Conservation (phyloP, 2,888 invertebrate species). For the Nemotelus pantherinus region DNA sequence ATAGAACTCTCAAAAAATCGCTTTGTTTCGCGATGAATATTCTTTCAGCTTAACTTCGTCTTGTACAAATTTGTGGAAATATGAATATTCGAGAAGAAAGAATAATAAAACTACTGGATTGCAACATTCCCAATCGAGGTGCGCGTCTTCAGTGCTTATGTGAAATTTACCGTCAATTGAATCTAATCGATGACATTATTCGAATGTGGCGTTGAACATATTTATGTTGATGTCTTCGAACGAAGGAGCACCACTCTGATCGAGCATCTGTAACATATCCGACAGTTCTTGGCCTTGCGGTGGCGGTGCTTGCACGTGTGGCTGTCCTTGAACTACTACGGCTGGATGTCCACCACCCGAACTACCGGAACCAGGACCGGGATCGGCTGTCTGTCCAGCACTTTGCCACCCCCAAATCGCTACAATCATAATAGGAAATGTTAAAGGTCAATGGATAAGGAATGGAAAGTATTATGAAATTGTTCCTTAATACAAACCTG, state of each 20-base stretch:
- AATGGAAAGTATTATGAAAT: neutral
- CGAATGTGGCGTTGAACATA: constrained; percentile 88
- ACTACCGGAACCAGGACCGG: constrained; percentile 66
- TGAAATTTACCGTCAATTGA: neutral
- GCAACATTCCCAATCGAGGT: constrained; percentile 26
- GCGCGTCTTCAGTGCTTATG: neutral
- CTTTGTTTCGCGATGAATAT: too few species aligned
- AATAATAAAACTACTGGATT: neutral
- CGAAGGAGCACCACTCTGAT: constrained; percentile 82
- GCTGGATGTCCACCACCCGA: constrained; percentile 63
- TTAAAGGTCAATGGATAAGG: neutral
- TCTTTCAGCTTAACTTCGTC: too few species aligned
- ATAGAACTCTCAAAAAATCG: too few species aligned
- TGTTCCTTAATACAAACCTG: constrained; percentile 47
- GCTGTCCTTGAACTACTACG: constrained; percentile 62
- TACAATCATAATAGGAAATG: constrained; percentile 54
- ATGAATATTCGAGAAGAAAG: too few species aligned
- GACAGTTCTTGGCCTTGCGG: constrained; percentile 83
- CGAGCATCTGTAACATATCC: constrained; percentile 93
- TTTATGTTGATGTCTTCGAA: constrained; percentile 90
- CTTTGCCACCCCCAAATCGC: constrained; percentile 85
- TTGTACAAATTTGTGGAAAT: neutral
- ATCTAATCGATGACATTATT: constrained; percentile 62
- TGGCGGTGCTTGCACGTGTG: constrained; percentile 67
- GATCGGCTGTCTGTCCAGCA: constrained; percentile 65